Base-by-base conservation (phyloP, 2,113 vertebrate genomes). In the Tyrannus savana region DNA sequence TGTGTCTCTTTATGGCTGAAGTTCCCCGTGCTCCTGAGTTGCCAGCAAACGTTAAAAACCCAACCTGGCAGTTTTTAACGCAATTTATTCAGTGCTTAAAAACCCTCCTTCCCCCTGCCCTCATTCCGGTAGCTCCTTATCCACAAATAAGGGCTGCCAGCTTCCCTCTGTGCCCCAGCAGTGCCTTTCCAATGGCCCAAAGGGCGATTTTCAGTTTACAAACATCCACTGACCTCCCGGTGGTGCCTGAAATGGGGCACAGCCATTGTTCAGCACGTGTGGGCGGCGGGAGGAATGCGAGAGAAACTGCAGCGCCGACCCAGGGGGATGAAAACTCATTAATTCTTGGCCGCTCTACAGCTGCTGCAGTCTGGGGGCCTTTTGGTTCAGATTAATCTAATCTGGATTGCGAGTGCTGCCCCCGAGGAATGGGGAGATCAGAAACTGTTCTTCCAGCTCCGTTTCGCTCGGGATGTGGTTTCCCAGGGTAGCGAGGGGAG, bases 371-470 rank as follows among this genome's bases (percentile, higher is more conserved):
- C 68, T 33, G 42, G 68, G 46, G 0, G 2, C 4, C 58, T 87
- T 88, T 78, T 59, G n/a, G 56, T 63, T 74, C 68, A 3, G 4
- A 77, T 90, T 89, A 81, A 89, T 74, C 55, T 77, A 42, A 67
- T 77, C 90, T 89, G 83, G 76, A 53, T 80, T 86, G 63, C 79
- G 80, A 92, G 9, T 14, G 25, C 21, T 22, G 55, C 37, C 42
- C 39, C 39, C 0, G 2, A 66, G 58, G 71, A 52, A 25, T n/a
- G 3, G 12, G 44, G 60, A 67, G 44, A 49, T 28, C 1, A 5
- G 0, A 19, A 74, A 16, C 30, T 1, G 0, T 24, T 76, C 27
- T 73, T 68, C 58, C 67, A 50, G 1, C n/a, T 35, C 46, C 0
- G 0, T 58, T 77, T 79, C 15, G 30, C 23, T 12, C 50, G 44